Base-by-base conservation (phyloP, 2,888 invertebrate species). In the Leptopilina syphax region DNA sequence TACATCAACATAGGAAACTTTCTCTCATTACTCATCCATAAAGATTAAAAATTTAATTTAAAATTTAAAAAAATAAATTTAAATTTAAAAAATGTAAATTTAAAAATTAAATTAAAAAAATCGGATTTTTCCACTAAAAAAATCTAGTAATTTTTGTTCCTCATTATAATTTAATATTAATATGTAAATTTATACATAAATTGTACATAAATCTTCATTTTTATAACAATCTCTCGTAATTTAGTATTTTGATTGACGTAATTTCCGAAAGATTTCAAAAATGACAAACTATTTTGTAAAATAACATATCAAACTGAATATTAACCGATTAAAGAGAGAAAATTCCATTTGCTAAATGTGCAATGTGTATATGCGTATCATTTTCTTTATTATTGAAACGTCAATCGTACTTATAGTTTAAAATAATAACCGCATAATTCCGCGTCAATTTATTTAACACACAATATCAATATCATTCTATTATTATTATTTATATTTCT, bases 261-360 rank as follows among this genome's bases (percentile, higher is more conserved):
- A 10, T 50, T 68, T 50, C 68, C 68, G 68, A 68, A 68, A 50
- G 18, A 68, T 7, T 47, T 50, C 50, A 68, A 10, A 18, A 70
- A 54, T 13, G 50, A 10, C 24, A 27, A 27, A 70, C 27, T 54
- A 47, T 54, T 70, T 54, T 50, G 27, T 50, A 13, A 70, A 70
- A 54, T 70, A 70, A 54, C 50, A 54, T 27, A 54, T 27, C 50
- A 54, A 50, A 12, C 13, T 68, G 10, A 5, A 13, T 27, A 70
- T 3, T 70, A 1, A 18, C 10, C 50, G 13, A 70, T 70, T 70
- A 0, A 50, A 6, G 3, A 27, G 50, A 8, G 8, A 1, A 27
- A 70, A 50, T 50, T 70, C 13, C 12, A 50, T 50, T 41, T 50
- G 7, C 9, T 13, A 70, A 24, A 63, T 13, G 27, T 27, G 12